Evolutionary conservation across 2,797 vertebrate genomes (phyloP).

Genomic region (Odontamblyopus lacepedii): DNA sequence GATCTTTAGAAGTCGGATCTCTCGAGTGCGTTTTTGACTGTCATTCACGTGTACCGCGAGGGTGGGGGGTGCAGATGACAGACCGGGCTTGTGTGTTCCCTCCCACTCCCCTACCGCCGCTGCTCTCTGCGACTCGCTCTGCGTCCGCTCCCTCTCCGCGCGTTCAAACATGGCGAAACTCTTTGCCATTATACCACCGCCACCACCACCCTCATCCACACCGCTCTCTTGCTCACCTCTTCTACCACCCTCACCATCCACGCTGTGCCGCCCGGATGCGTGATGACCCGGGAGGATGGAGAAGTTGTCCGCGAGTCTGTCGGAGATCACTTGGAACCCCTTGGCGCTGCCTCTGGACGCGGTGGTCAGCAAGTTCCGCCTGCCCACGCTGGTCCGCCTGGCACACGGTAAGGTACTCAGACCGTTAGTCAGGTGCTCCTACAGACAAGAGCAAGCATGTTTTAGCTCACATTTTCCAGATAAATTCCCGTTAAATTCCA

Average conservation of each 20-base stretch:
- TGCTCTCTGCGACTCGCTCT: constrained; percentile 36
- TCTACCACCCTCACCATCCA: background rate
- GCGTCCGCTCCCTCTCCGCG: constrained; percentile 34
- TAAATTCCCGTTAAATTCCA: background rate
- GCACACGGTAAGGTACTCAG: constrained; percentile 81
- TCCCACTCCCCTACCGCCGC: constrained; percentile 23
- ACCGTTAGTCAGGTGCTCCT: background rate
- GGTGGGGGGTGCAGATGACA: constrained; percentile 18
- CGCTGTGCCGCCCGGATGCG: constrained; percentile 52
- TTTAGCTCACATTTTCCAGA: background rate
- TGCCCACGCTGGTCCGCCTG: constrained; percentile 89
- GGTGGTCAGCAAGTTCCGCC: constrained; percentile 92
- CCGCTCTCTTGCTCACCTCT: constrained; percentile 6
- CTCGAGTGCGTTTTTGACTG: background rate
- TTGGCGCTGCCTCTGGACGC: constrained; percentile 90
- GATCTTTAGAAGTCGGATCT: background rate
- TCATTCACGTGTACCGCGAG: constrained; percentile 6
- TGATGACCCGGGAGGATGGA: constrained; percentile 89
- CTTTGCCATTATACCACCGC: constrained; percentile 39
- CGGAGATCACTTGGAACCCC: constrained; percentile 90
- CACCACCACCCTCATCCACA: constrained; percentile 24
- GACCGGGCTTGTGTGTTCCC: constrained; percentile 45
- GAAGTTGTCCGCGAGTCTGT: constrained; percentile 89
- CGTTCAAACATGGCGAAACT: constrained; percentile 76
- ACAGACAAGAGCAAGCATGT: background rate